phyloP scores from a whole-genome alignment of 2,797 vertebrate genomes.

The Leucoraja ocellata region DNA sequence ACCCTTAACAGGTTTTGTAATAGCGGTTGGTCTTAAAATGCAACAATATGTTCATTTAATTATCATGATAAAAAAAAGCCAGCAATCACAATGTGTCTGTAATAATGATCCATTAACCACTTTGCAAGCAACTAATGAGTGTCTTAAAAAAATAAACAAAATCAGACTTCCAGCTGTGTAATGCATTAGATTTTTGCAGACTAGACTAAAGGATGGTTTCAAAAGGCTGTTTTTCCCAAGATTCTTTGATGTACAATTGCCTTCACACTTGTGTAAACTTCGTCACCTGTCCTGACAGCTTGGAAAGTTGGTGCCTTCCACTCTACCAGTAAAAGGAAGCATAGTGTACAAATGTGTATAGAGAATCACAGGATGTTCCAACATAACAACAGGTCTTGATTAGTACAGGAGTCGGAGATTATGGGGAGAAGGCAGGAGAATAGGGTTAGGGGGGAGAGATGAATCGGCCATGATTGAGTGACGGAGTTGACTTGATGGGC shows the following conservation, averaged over 20 bases:
- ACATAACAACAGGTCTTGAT: neutral
- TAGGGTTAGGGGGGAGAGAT: no score
- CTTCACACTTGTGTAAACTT: neutral
- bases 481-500: no score
- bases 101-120: conserved; percentile 35
- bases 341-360: no score
- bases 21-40: neutral
- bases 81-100: conserved; percentile 20
- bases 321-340: neutral
- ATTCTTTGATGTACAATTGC: neutral
- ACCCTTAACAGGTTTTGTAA: neutral
- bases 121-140: conserved; percentile 27
- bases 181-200: neutral
- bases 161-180: neutral
- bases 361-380: neutral
- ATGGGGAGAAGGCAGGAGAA: no score
- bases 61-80: neutral
- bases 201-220: neutral
- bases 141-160: conserved; percentile 14
- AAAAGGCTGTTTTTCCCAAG: neutral
- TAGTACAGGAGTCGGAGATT: no score
- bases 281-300: neutral
- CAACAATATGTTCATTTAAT: conserved; percentile 4
- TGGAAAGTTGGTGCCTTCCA: neutral
- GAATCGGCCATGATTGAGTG: no score